phyloP scores from a whole-genome alignment of 2,797 vertebrate species.

The Tinamus major region DNA sequence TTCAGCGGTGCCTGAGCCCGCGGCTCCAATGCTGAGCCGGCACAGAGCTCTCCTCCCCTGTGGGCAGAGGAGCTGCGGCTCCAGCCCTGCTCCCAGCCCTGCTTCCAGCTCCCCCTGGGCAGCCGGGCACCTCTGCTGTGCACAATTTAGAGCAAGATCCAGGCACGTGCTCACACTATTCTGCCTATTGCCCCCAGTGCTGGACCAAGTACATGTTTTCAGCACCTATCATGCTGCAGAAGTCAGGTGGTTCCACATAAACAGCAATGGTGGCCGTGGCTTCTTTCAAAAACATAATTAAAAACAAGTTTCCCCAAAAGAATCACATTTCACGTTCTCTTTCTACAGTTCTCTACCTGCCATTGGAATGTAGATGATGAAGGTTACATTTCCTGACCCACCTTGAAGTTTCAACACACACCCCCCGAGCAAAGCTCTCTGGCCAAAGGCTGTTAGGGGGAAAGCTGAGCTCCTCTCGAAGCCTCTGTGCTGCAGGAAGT shows the following conservation, averaged over 20 bases:
- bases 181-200: not conserved
- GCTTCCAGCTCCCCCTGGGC: not conserved
- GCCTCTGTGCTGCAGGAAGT: not conserved
- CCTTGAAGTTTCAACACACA: not conserved
- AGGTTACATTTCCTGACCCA: not conserved
- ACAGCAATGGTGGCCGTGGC: not conserved
- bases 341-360: not conserved
- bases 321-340: not conserved
- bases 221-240: not conserved
- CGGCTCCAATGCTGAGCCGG: not conserved
- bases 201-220: not conserved
- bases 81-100: not conserved
- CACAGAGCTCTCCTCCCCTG: not conserved
- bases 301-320: not conserved
- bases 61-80: not conserved
- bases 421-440: not conserved
- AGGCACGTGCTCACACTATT: not conserved
- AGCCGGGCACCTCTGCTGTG: not conserved
- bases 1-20: not conserved
- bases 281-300: not conserved
- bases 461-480: rapidly evolving
- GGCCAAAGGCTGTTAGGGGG: not conserved
- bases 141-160: not conserved
- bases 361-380: not conserved
- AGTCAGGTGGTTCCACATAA: not conserved